These are phyloP conservation scores for Diogma glabrata DNA, from an alignment of 2,888 invertebrate species.

Conservation along the genomic window DNA sequence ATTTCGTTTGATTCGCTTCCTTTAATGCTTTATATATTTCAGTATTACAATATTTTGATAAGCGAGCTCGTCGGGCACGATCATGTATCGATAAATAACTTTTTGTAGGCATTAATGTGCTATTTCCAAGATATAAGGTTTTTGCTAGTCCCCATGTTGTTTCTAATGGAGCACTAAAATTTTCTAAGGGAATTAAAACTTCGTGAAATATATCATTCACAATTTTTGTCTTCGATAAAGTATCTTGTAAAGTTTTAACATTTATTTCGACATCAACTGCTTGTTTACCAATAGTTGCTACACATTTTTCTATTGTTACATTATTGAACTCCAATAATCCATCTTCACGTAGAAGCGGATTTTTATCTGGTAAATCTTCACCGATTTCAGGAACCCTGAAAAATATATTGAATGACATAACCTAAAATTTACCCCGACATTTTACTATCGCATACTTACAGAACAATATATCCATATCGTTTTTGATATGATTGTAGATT, in stretches of 20 bases:
- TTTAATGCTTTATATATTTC: slow-evolving; percentile 53
- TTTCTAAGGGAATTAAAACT: slow-evolving; percentile 64
- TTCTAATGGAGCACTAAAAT: slow-evolving; percentile 58
- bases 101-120: slow-evolving; percentile 66
- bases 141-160: slow-evolving; percentile 82
- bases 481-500: slow-evolving; percentile 27
- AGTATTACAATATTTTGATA: slow-evolving; percentile 58
- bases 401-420: slow-evolving; percentile 11
- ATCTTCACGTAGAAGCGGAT: slow-evolving; percentile 54
- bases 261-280: slow-evolving; percentile 70
- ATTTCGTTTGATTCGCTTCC: slow-evolving; percentile 29
- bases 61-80: slow-evolving; percentile 61
- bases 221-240: slow-evolving; percentile 33
- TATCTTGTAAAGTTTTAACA: slow-evolving; percentile 54
- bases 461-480: slow-evolving; percentile 49
- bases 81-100: slow-evolving; percentile 69
- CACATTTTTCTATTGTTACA: slow-evolving; percentile 71
- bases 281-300: slow-evolving; percentile 73
- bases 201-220: slow-evolving; percentile 53
- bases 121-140: slow-evolving; percentile 68
- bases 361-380: slow-evolving; percentile 66
- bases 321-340: slow-evolving; percentile 71
- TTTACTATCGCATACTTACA: slow-evolving; percentile 43
- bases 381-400: slow-evolving; percentile 68
- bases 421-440: not conserved